Evolutionary conservation across 2,113 vertebrate species (phyloP).

Genomic region (Ancistrus triradiatus): DNA sequence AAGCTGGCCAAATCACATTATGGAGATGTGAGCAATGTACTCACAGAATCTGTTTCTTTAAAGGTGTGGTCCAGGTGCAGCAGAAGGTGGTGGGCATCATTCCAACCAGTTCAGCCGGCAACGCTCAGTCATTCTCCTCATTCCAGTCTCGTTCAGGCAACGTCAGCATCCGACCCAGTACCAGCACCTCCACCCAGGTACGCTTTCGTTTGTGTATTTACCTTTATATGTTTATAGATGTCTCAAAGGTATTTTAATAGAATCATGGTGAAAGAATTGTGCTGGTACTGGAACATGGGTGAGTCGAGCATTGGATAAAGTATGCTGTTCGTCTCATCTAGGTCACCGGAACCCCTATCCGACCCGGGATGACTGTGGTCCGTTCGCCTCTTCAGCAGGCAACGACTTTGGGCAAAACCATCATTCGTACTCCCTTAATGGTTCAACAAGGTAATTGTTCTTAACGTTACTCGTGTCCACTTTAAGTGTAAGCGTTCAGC

Average conservation of each 20-base stretch:
- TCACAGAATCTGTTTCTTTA: neutral
- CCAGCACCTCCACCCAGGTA: neutral
- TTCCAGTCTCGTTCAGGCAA: constrained; percentile 90
- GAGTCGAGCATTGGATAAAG: no score
- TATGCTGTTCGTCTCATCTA: constrained; percentile 43
- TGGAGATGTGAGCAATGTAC: no score
- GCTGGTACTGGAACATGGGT: no score
- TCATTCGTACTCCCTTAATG: constrained; percentile 78
- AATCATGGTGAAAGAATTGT: no score
- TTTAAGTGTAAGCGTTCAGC: no score
- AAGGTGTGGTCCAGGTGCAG: constrained; percentile 80
- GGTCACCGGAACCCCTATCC: constrained; percentile 76
- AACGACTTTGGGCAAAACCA: constrained; percentile 71
- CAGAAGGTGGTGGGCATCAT: constrained; percentile 94
- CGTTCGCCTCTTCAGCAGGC: constrained; percentile 75
- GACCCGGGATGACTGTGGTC: constrained; percentile 76
- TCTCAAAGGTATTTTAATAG: no score
- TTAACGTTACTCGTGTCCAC: neutral
- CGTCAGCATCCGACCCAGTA: constrained; percentile 84
- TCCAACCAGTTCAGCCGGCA: constrained; percentile 83
- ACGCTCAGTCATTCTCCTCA: constrained; percentile 87
- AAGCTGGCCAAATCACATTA: no score
- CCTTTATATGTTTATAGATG: no score
- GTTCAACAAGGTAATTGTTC: constrained; percentile 83
- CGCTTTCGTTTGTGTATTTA: no score